These are phyloP conservation scores for Drosophila prostipennis DNA, from an alignment of 2,888 invertebrate genomes.

Conservation along the genomic window DNA sequence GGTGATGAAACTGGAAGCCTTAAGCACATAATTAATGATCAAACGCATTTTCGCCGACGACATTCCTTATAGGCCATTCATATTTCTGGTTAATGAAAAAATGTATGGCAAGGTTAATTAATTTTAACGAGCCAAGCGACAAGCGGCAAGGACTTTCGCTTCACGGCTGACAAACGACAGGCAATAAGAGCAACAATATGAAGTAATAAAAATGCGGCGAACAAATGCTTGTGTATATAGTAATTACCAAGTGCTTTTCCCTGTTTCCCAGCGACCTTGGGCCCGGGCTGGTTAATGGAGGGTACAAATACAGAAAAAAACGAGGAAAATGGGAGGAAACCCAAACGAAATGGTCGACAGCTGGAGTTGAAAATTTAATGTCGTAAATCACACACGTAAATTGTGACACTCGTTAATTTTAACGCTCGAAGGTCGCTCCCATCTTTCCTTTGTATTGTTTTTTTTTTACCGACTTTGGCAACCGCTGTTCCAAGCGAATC, in stretches of 20 bases:
- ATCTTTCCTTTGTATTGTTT: constrained; percentile 16
- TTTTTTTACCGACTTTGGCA: constrained; percentile 9
- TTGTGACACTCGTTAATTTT: constrained; percentile 51
- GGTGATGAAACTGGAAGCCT: background rate
- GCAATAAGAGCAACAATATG: constrained; percentile 48
- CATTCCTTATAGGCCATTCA: constrained; percentile 23
- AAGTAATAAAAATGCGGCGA: constrained; percentile 52
- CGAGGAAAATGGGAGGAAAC: background rate
- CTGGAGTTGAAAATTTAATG: constrained; percentile 48
- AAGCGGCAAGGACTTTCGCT: constrained; percentile 29
- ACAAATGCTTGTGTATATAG: constrained; percentile 44
- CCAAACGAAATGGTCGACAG: constrained; percentile 39
- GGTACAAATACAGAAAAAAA: constrained; percentile 1
- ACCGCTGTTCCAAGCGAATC: constrained; percentile 12
- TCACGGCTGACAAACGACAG: constrained; percentile 40
- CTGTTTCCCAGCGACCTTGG: constrained; percentile 43
- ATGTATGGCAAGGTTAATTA: constrained; percentile 50
- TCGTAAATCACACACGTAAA: constrained; percentile 54
- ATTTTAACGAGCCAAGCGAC: constrained; percentile 45
- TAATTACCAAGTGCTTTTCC: constrained; percentile 50
- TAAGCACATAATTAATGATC: constrained; percentile 36
- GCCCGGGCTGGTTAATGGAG: constrained; percentile 32
- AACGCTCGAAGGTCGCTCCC: constrained; percentile 40
- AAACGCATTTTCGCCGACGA: constrained; percentile 4
- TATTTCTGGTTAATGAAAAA: constrained; percentile 54